Percentiles rank a stretch among this genome's conserved stretches.
Conservation (phyloP, 2,797 vertebrate species). For the Acridotheres tristis region DNA sequence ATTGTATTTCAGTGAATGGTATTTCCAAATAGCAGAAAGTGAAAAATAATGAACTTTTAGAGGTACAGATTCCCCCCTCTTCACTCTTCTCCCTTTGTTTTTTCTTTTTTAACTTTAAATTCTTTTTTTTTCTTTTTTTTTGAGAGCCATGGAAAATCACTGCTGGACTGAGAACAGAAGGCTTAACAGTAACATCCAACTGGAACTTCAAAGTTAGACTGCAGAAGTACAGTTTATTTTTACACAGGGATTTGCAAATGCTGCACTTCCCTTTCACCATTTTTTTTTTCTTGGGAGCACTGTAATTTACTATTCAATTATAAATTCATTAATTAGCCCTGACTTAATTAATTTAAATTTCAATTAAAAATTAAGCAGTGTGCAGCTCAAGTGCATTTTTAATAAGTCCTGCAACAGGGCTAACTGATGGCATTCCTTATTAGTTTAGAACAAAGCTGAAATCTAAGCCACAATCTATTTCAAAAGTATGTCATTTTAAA, state of each 20-base stretch:
- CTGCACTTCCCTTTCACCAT: conserved; percentile 49
- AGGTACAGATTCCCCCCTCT: neutral
- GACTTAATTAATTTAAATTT: conserved; percentile 77
- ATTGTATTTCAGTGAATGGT: neutral
- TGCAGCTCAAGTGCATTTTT: conserved; percentile 64
- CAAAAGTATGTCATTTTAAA: conserved; percentile 65
- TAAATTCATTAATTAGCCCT: conserved; percentile 73
- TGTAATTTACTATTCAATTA: conserved; percentile 74
- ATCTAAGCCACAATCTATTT: conserved; percentile 59
- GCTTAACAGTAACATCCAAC: neutral
- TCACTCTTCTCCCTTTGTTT: no score
- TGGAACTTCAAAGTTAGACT: conserved; percentile 32
- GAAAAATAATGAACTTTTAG: neutral
- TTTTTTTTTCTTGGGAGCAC: conserved; percentile 60
- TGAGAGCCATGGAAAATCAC: neutral
- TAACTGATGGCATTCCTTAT: conserved; percentile 68
- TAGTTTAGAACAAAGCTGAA: conserved; percentile 63
- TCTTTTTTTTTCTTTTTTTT: neutral
- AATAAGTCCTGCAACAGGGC: conserved; percentile 52
- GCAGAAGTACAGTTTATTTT: conserved; percentile 28
- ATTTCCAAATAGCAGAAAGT: neutral
- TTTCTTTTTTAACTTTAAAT: neutral
- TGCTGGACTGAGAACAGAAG: conserved; percentile 1
- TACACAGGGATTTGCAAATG: conserved; percentile 50
- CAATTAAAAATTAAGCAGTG: conserved; percentile 74